These are phyloP conservation scores for Chirona hameri DNA, from an alignment of 2,888 invertebrate genomes.

Conservation along the genomic window DNA sequence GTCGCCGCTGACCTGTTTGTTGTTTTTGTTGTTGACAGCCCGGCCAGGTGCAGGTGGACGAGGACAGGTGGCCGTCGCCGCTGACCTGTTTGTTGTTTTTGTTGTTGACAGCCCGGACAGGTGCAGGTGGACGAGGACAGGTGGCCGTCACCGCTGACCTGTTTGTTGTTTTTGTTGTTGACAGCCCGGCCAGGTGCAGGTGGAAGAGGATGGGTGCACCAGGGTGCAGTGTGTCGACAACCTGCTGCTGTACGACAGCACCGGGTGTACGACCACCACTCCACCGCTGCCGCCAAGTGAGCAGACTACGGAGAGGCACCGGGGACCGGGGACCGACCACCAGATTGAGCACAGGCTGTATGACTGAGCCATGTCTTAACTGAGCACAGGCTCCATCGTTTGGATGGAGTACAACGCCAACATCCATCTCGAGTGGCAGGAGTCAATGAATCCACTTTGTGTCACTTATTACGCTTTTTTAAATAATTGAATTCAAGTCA, in stretches of 20 bases:
- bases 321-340: too few species aligned
- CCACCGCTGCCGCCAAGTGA: conserved; percentile 31
- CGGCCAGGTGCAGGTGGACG: conserved; percentile 56
- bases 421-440: too few species aligned
- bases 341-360: too few species aligned
- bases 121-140: conserved; percentile 55
- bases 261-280: conserved; percentile 48
- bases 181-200: conserved; percentile 64
- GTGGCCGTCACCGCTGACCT: conserved; percentile 44
- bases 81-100: too few species aligned
- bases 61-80: conserved; percentile 52
- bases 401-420: too few species aligned
- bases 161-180: neutral
- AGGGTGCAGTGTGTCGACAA: conserved; percentile 78
- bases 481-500: too few species aligned
- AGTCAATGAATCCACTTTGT: too few species aligned
- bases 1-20: conserved; percentile 46
- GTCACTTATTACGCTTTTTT: too few species aligned
- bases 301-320: too few species aligned
- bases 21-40: conserved; percentile 54
- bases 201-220: conserved; percentile 59
- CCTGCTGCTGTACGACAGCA: conserved; percentile 63
- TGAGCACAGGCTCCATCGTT: too few species aligned
- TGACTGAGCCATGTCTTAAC: too few species aligned
- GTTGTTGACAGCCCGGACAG: conserved; percentile 60